phyloP scores from a whole-genome alignment of 2,113 vertebrate genomes.

The Coptodon rendalli region DNA sequence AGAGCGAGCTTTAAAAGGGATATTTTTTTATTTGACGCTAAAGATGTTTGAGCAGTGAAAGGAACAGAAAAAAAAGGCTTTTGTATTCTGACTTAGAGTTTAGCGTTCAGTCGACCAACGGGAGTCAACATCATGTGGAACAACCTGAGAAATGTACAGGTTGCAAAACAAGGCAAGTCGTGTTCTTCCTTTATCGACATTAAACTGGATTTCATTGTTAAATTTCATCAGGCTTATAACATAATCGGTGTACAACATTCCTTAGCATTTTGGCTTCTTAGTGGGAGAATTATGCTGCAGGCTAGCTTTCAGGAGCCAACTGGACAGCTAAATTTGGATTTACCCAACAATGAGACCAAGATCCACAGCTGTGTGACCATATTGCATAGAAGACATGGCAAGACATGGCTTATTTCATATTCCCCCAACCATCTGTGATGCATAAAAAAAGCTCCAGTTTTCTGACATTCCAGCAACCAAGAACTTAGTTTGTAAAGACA shows the following conservation, averaged over 20 bases:
- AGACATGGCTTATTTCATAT: slow-evolving; percentile 46
- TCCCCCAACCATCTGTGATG: slow-evolving; percentile 45
- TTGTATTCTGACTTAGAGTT: background rate
- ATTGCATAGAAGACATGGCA: slow-evolving; percentile 51
- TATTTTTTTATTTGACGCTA: background rate
- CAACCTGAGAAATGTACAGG: background rate
- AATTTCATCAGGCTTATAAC: slow-evolving; percentile 27
- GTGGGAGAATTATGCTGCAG: slow-evolving; percentile 50
- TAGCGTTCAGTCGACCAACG: background rate
- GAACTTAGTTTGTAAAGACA: background rate
- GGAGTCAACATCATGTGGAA: background rate
- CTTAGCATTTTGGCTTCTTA: slow-evolving; percentile 39
- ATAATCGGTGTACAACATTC: slow-evolving; percentile 49
- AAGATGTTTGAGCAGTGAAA: background rate
- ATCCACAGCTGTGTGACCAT: slow-evolving; percentile 65
- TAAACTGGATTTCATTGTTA: slow-evolving; percentile 32
- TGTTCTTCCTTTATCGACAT: background rate
- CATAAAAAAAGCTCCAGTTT: slow-evolving; percentile 38
- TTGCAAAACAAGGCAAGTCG: background rate
- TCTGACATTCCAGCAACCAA: slow-evolving; percentile 10
- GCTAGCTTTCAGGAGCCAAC: slow-evolving; percentile 55
- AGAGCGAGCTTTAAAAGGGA: background rate
- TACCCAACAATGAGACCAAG: slow-evolving; percentile 54
- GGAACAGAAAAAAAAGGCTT: background rate
- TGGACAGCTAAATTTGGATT: slow-evolving; percentile 64